These are phyloP conservation scores for Percopsis omiscomaycus DNA, from an alignment of 2,797 vertebrate species.

Conservation along the genomic window DNA sequence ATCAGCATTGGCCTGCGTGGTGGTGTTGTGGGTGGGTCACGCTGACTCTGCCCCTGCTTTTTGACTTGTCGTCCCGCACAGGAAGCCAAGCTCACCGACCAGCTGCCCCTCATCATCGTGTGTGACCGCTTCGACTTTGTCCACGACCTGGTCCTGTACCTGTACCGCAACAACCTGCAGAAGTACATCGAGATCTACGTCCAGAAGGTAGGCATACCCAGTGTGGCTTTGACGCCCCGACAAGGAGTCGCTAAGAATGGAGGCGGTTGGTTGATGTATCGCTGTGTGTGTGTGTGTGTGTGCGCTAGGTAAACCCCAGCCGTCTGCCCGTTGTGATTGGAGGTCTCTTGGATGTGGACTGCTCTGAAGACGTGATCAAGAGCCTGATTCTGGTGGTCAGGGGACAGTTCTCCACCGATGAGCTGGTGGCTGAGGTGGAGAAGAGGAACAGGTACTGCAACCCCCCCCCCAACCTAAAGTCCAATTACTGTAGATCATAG, in stretches of 20 bases:
- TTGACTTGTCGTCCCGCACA: constrained; percentile 66
- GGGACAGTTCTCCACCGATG: constrained; percentile 97
- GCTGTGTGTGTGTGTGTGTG: background rate
- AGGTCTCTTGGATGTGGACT: constrained; percentile 95
- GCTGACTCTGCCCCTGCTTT: constrained; percentile 17
- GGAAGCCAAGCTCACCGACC: constrained; percentile 99
- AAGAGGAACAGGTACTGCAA: constrained; percentile 93
- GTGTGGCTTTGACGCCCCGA: no score
- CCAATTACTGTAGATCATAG: no score
- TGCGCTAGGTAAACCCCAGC: constrained; percentile 91
- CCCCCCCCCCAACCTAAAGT: background rate
- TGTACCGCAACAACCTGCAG: constrained; percentile 98
- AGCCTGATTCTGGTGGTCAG: constrained; percentile 96
- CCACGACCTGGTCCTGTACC: constrained; percentile 96
- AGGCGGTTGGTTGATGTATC: background rate
- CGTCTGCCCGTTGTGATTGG: constrained; percentile 96
- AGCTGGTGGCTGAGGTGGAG: constrained; percentile 97
- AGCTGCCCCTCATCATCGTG: constrained; percentile 97
- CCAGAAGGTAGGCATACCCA: constrained; percentile 85
- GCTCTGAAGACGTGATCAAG: constrained; percentile 98
- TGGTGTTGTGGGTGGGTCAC: background rate
- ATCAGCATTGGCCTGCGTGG: constrained; percentile 13
- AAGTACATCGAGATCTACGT: constrained; percentile 99
- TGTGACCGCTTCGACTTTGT: constrained; percentile 99
- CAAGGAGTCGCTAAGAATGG: background rate